These are phyloP conservation scores for Centroberyx gerrardi DNA, from an alignment of 2,797 vertebrate species.

Conservation along the genomic window DNA sequence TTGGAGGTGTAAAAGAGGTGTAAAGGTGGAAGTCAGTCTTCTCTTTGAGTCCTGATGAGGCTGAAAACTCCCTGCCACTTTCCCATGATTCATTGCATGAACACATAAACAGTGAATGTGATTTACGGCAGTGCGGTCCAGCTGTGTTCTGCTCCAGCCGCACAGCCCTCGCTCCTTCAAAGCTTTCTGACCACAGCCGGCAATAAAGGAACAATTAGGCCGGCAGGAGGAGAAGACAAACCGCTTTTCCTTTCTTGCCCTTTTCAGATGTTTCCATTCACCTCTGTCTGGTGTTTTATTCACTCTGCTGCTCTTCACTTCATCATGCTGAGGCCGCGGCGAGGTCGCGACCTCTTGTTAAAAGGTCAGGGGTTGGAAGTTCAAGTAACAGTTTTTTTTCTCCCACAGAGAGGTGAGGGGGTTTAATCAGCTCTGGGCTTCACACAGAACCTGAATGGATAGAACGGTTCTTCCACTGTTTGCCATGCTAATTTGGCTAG, in stretches of 20 bases:
- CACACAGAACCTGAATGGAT: no score
- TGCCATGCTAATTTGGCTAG: no score
- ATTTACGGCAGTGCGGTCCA: constrained; percentile 24
- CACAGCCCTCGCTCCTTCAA: constrained; percentile 14
- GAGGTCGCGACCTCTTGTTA: constrained; percentile 26
- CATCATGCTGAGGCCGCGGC: neutral
- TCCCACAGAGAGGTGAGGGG: neutral
- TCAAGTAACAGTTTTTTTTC: constrained; percentile 38
- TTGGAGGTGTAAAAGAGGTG: neutral
- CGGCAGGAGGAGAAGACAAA: constrained; percentile 9
- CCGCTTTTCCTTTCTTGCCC: constrained; percentile 1
- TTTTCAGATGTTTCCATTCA: neutral
- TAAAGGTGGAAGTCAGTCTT: constrained; percentile 38
- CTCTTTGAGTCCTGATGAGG: constrained; percentile 4
- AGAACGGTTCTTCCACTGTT: no score
- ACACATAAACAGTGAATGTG: constrained; percentile 10
- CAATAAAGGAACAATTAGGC: constrained; percentile 37
- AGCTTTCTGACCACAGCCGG: neutral
- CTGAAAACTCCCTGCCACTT: constrained; percentile 14
- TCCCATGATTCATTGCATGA: constrained; percentile 42
- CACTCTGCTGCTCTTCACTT: constrained; percentile 31
- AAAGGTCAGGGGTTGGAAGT: constrained; percentile 54
- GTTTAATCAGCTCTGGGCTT: neutral
- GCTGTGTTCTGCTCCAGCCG: neutral
- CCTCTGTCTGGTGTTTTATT: neutral